Conservation (phyloP, 2,888 invertebrate genomes). For the Apeira syringaria region DNA sequence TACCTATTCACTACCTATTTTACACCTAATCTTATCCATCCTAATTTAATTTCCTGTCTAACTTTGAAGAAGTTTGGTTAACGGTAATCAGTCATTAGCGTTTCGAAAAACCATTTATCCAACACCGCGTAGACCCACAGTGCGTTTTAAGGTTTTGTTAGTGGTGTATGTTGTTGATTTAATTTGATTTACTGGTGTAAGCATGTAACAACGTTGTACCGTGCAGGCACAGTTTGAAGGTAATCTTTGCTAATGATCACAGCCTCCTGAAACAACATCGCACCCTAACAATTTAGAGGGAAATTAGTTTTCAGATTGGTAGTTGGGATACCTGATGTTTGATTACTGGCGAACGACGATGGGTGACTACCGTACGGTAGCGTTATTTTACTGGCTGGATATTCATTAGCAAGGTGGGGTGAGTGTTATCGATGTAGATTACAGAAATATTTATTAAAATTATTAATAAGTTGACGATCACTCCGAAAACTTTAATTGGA, state of each 20-base stretch:
- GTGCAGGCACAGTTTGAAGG: conserved; percentile 41
- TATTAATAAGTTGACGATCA: no score
- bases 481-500: no score
- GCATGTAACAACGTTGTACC: background rate
- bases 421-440: conserved; percentile 5
- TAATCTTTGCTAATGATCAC: conserved; percentile 58
- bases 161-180: no score
- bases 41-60: no score
- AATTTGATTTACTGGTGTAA: conserved; percentile 8
- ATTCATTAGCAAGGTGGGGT: conserved; percentile 1
- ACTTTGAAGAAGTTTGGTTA: no score
- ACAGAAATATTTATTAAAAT: background rate
- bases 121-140: no score
- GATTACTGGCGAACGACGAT: conserved; percentile 25
- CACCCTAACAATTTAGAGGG: conserved; percentile 54
- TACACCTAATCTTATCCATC: no score
- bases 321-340: conserved; percentile 33
- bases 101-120: no score
- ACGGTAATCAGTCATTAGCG: no score
- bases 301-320: conserved; percentile 55
- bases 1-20: no score
- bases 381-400: conserved; percentile 10
- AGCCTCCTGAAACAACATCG: conserved; percentile 54
- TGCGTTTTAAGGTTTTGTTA: no score
- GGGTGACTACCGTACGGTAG: conserved; percentile 9